These are phyloP conservation scores for Diaprepes abbreviatus DNA, from an alignment of 2,888 invertebrate species.

Conservation along the genomic window DNA sequence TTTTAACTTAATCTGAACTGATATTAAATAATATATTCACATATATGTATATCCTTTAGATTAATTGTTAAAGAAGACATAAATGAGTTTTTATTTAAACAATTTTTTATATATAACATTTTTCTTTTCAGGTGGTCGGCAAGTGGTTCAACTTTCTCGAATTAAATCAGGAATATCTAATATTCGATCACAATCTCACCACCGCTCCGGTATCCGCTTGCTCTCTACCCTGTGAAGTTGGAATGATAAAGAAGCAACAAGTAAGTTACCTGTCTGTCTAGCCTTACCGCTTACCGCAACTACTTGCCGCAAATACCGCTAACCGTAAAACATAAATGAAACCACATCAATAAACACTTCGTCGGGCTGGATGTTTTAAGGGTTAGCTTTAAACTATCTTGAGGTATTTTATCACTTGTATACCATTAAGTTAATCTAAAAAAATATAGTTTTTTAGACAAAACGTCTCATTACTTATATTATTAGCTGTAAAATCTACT, in stretches of 20 bases:
- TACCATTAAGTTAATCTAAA: no score
- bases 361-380: neutral
- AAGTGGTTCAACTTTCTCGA: constrained; percentile 74
- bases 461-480: no score
- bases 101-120: no score
- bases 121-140: constrained; percentile 73
- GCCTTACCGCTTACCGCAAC: neutral
- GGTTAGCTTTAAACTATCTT: no score
- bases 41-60: no score
- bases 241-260: constrained; percentile 78
- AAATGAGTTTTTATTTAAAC: no score
- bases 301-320: neutral
- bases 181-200: constrained; percentile 71
- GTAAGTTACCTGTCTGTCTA: constrained; percentile 55
- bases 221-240: constrained; percentile 76
- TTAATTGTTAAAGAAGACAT: no score
- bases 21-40: no score
- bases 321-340: neutral
- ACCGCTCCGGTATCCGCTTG: constrained; percentile 77
- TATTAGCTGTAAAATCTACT: no score
- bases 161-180: constrained; percentile 68
- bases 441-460: no score
- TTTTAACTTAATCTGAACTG: no score
- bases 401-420: no score
- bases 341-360: neutral